Evolutionary conservation across 2,888 invertebrate genomes (phyloP).

Genomic region (Volucella bombylans): DNA sequence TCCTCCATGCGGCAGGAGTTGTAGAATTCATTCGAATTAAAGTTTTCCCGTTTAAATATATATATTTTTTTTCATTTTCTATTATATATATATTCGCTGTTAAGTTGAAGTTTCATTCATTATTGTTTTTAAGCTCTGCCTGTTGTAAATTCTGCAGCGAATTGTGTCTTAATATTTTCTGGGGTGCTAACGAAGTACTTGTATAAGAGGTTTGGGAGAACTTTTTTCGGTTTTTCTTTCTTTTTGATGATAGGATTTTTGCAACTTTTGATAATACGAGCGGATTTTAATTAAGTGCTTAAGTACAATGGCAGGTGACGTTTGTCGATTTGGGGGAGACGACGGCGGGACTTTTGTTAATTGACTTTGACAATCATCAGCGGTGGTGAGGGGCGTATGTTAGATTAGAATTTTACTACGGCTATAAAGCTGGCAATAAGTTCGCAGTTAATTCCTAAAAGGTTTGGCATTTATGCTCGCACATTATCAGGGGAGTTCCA

Average conservation of each 20-base stretch:
- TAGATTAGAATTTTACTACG: slow-evolving; percentile 22
- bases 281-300: slow-evolving; percentile 52
- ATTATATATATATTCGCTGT: neutral
- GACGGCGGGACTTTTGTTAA: neutral
- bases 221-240: neutral
- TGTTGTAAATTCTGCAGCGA: slow-evolving; percentile 7
- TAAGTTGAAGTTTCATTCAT: slow-evolving; percentile 41
- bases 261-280: slow-evolving; percentile 25
- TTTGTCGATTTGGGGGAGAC: neutral
- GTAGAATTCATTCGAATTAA: slow-evolving; percentile 59
- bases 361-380: neutral
- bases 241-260: slow-evolving; percentile 12
- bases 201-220: neutral
- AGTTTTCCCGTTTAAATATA: slow-evolving; percentile 30
- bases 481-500: slow-evolving; percentile 16
- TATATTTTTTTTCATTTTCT: slow-evolving; percentile 12
- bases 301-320: slow-evolving; percentile 21
- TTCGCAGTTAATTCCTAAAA: slow-evolving; percentile 15
- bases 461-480: slow-evolving; percentile 29
- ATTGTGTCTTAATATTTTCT: slow-evolving; percentile 15
- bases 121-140: slow-evolving; percentile 38
- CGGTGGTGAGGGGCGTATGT: neutral
- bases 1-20: neutral
- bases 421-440: slow-evolving; percentile 2
- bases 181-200: slow-evolving; percentile 6